Percentiles rank a stretch among this genome's conserved stretches.
Evolutionary conservation across 2,797 vertebrate genomes (phyloP).

Genomic region (Orestias chungarensis): DNA sequence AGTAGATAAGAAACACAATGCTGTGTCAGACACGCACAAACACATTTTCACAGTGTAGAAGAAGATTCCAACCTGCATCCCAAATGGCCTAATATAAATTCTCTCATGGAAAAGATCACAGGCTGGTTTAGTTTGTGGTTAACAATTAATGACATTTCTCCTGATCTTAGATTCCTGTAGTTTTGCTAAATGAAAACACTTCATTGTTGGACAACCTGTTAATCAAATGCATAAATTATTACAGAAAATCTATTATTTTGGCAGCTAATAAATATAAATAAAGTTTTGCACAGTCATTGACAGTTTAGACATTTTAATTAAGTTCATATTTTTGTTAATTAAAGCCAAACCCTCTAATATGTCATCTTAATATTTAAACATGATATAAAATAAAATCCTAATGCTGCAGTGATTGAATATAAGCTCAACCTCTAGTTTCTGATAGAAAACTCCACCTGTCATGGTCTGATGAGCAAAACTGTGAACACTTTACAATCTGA

Average conservation of each 20-base stretch:
- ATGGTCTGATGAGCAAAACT: background rate
- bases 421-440: background rate
- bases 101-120: constrained; percentile 20
- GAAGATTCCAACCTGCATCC: constrained; percentile 4
- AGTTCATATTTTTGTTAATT: background rate
- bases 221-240: constrained; percentile 66
- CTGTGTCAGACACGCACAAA: background rate
- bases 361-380: background rate
- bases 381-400: background rate
- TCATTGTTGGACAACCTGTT: constrained; percentile 56
- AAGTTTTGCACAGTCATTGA: constrained; percentile 18
- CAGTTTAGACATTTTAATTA: constrained; percentile 7
- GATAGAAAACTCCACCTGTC: constrained; percentile 32
- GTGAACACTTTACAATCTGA: background rate
- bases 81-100: constrained; percentile 32
- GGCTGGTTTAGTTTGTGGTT: constrained; percentile 56
- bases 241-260: constrained; percentile 10
- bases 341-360: background rate
- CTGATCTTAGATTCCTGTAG: constrained; percentile 40
- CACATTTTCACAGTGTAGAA: constrained; percentile 20
- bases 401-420: background rate
- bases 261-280: constrained; percentile 50
- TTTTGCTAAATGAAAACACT: constrained; percentile 53
- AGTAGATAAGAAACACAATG: constrained; percentile 15
- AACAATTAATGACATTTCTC: constrained; percentile 63